Base-by-base conservation (phyloP, 2,888 invertebrate genomes). In the Acrocyrtus sp. region DNA sequence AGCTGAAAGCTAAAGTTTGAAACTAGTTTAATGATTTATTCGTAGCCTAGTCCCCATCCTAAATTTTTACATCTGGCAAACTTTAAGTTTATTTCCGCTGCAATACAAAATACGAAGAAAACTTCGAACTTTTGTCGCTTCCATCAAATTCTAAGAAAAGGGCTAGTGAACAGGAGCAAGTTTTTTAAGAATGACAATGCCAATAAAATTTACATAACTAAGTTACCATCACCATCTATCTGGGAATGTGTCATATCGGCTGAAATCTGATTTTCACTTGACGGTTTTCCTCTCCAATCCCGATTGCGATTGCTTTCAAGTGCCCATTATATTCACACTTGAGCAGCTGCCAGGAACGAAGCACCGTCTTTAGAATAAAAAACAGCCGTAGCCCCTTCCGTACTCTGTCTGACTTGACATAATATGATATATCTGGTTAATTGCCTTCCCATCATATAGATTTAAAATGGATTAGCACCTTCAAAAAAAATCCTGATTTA, bases 141-240 rank as follows among this genome's bases (percentile, higher is more conserved):
- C n/a, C n/a, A n/a, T n/a, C n/a, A n/a, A n/a, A n/a, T n/a, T n/a
- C n/a, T n/a, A n/a, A n/a, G n/a, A n/a, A n/a, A n/a, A n/a, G n/a
- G n/a, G n/a, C 41, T n/a, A 41, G 41, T 41, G 15, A 4, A 8
- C 41, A 17, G 41, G 41, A 41, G n/a, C n/a, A n/a, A n/a, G n/a
- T n/a, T n/a, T n/a, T n/a, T n/a, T n/a, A n/a, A n/a, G n/a, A n/a
- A n/a, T n/a, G n/a, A n/a, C n/a, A n/a, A n/a, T n/a, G n/a, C n/a
- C n/a, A n/a, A 34, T 34, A 48, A 43, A 47, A 75, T 75, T 74
- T 75, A 73, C 77, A 77, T 77, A 77, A 77, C 77, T 66, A 75
- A 69, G 75, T 77, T 77, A 75, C 26, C 51, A 22, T 19, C 22
- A 51, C 19, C 6, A 6, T 47, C 17, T 17, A n/a, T n/a, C n/a